phyloP scores from a whole-genome alignment of 2,888 invertebrate genomes.

The Drosophila yooni region DNA sequence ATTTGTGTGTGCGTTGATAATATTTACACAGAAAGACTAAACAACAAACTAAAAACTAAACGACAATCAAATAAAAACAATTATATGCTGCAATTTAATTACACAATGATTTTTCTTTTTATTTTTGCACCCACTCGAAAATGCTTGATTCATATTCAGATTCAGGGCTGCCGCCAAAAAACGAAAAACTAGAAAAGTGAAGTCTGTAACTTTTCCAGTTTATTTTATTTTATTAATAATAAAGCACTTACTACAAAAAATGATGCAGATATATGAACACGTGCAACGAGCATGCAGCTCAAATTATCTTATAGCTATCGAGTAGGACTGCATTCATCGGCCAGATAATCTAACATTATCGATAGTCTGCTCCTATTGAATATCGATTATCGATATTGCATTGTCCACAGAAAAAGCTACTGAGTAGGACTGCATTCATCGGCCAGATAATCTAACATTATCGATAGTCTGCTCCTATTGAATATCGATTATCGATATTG shows the following conservation, averaged over 20 bases:
- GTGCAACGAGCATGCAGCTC: fast-evolving
- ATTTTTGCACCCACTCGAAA: no score
- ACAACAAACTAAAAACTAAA: no score
- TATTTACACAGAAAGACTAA: constrained; percentile 4
- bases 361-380: neutral
- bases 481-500: neutral
- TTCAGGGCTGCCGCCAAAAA: neutral
- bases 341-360: neutral
- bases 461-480: neutral
- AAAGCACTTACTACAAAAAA: neutral
- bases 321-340: neutral
- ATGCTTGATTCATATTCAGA: neutral
- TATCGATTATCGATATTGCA: neutral
- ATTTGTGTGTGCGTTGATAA: neutral
- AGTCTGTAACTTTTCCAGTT: neutral
- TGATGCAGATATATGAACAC: neutral
- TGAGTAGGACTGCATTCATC: neutral
- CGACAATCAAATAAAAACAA: neutral
- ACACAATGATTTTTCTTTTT: neutral
- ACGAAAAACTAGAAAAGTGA: neutral
- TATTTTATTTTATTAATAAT: neutral
- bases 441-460: neutral
- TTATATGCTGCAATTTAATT: neutral
- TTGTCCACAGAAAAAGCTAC: neutral
- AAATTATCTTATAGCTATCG: neutral